These are phyloP conservation scores for Theristus sp. DNA, from an alignment of 2,888 invertebrate species.

Conservation along the genomic window DNA sequence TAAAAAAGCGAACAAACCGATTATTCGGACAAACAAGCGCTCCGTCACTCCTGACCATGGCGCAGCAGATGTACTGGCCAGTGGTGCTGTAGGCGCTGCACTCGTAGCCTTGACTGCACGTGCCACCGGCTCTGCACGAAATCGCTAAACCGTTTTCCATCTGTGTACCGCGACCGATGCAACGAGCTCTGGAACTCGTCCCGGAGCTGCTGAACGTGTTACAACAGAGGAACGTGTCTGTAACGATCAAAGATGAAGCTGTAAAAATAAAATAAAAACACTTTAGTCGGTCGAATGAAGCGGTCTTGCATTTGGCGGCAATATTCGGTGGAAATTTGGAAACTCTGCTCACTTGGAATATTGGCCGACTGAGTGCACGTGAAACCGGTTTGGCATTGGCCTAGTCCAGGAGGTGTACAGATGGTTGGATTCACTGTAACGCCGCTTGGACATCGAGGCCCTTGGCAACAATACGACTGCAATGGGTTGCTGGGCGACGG, in stretches of 20 bases:
- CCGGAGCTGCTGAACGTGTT: not conserved
- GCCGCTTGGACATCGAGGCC: slow-evolving; percentile 1
- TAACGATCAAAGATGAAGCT: too few relatives aligned
- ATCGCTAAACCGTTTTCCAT: not conserved
- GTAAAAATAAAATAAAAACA: too few relatives aligned
- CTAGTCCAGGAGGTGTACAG: not conserved
- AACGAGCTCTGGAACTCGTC: not conserved
- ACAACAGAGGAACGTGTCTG: not conserved
- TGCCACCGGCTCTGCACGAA: not conserved
- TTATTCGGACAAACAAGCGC: not conserved
- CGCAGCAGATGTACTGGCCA: slow-evolving; percentile 6
- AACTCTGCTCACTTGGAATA: not conserved
- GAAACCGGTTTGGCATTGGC: not conserved
- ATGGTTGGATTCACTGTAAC: not conserved
- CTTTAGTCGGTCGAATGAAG: too few relatives aligned
- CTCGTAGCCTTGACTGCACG: not conserved
- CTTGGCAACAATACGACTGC: slow-evolving; percentile 4
- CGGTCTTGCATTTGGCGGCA: too few relatives aligned
- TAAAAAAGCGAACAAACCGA: not conserved
- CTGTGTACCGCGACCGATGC: not conserved
- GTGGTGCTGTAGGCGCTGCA: slow-evolving; percentile 5
- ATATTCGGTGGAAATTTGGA: too few relatives aligned
- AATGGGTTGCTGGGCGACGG: not conserved
- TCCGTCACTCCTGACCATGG: not conserved
- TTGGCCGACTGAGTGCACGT: not conserved